Percentiles rank a stretch among this genome's conserved stretches.
Conservation (phyloP, 2,113 vertebrate species). For the Clarias magur region DNA sequence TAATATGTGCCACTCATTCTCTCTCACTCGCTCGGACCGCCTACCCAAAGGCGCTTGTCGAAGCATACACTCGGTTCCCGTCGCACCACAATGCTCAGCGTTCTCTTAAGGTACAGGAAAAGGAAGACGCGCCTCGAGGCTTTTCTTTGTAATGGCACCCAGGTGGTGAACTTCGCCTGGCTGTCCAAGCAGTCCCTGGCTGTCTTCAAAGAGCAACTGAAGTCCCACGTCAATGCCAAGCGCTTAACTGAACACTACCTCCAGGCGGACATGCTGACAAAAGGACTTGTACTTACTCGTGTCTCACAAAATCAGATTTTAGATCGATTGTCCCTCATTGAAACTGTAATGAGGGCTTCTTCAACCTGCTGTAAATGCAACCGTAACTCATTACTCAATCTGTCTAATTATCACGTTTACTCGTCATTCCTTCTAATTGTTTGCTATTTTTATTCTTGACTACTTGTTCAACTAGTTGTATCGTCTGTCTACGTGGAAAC, state of each 20-base stretch:
- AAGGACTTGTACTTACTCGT: not conserved
- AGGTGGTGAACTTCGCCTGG: not conserved
- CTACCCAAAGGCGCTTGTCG: not conserved
- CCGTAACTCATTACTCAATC: not conserved
- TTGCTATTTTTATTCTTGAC: not conserved
- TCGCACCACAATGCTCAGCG: not conserved
- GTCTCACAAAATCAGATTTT: not conserved
- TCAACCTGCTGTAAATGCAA: not conserved
- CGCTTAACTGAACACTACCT: not conserved
- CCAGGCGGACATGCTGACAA: not conserved
- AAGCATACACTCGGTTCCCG: not conserved
- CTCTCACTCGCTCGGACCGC: not conserved
- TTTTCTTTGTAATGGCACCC: not conserved
- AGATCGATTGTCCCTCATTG: not conserved
- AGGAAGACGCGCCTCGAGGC: not conserved
- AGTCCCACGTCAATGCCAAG: not conserved
- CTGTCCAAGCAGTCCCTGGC: not conserved
- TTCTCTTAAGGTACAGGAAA: not conserved
- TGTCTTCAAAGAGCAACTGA: not conserved
- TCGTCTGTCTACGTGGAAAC: no score
- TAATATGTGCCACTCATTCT: no score
- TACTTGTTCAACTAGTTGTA: not conserved
- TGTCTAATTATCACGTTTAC: not conserved
- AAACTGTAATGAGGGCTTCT: not conserved
- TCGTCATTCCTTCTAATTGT: not conserved